phyloP scores from a whole-genome alignment of 2,113 vertebrate genomes.

The Drymodes brunneopygia region DNA sequence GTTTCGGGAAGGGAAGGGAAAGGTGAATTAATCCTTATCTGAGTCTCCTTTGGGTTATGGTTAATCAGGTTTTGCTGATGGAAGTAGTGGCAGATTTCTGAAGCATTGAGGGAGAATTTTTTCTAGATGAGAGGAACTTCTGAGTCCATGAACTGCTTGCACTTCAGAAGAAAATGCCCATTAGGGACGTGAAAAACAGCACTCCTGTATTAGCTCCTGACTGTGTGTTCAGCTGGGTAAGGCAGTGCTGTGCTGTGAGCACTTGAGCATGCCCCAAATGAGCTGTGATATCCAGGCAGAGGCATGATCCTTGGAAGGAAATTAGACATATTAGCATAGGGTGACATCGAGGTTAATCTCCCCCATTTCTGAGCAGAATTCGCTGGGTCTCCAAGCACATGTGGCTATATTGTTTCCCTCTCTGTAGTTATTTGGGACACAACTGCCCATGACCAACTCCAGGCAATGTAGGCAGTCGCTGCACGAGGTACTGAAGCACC shows the following conservation, averaged over 20 bases:
- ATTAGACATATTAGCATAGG: not conserved
- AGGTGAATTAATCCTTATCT: not conserved
- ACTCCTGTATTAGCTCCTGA: not conserved
- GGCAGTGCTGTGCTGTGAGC: not conserved
- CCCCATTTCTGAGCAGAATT: not conserved
- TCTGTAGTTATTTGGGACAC: not conserved
- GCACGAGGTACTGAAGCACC: not conserved
- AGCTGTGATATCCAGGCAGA: not conserved
- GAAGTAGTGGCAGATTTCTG: not conserved
- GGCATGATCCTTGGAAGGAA: not conserved
- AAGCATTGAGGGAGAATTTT: not conserved
- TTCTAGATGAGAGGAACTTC: not conserved
- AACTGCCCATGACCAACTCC: not conserved
- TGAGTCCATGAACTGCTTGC: not conserved
- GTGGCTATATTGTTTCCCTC: not conserved
- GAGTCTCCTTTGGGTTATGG: not conserved
- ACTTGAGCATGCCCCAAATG: not conserved
- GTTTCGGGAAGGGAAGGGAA: no score
- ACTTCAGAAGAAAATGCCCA: not conserved
- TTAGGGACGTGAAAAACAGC: not conserved
- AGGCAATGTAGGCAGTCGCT: not conserved
- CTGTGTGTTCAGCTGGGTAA: not conserved
- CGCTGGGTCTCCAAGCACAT: accelerated
- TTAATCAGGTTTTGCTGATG: not conserved
- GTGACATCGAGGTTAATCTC: not conserved